Conservation (phyloP, 2,113 vertebrate genomes). For the Thomomys bottae region DNA sequence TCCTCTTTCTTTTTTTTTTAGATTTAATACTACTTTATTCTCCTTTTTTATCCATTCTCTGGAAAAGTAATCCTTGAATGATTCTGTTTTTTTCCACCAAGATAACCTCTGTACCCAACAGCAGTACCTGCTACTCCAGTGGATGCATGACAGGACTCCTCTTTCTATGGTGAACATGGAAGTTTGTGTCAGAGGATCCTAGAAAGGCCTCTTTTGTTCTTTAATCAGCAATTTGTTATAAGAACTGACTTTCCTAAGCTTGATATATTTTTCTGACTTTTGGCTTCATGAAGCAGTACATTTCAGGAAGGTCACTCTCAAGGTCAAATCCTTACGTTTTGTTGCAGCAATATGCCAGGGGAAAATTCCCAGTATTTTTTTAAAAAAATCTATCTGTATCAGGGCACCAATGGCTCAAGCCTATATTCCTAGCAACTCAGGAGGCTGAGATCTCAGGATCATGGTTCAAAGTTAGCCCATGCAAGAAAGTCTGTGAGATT, state of each 20-base stretch:
- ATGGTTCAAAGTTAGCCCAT: too few relatives aligned
- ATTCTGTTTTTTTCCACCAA: too few relatives aligned
- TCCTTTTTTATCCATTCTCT: too few relatives aligned
- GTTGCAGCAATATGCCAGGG: background rate
- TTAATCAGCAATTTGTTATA: background rate
- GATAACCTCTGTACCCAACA: too few relatives aligned
- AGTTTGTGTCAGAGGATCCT: background rate
- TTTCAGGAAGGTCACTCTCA: slow-evolving; percentile 47
- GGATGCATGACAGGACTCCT: too few relatives aligned
- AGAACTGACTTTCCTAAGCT: background rate
- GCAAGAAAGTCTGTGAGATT: too few relatives aligned
- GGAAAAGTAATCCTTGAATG: too few relatives aligned
- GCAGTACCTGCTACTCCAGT: too few relatives aligned
- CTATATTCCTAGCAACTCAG: too few relatives aligned
- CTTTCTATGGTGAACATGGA: background rate
- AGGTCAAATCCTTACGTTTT: background rate
- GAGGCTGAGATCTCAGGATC: too few relatives aligned
- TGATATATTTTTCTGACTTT: slow-evolving; percentile 19
- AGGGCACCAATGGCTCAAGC: too few relatives aligned
- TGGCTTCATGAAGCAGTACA: background rate
- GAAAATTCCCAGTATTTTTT: slow-evolving; percentile 50
- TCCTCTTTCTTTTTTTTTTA: background rate
- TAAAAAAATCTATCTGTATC: background rate
- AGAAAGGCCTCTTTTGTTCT: background rate
- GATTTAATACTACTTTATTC: too few relatives aligned